These are phyloP conservation scores for Sinodicranocentrus sp. DNA, from an alignment of 2,888 invertebrate genomes.

Conservation along the genomic window DNA sequence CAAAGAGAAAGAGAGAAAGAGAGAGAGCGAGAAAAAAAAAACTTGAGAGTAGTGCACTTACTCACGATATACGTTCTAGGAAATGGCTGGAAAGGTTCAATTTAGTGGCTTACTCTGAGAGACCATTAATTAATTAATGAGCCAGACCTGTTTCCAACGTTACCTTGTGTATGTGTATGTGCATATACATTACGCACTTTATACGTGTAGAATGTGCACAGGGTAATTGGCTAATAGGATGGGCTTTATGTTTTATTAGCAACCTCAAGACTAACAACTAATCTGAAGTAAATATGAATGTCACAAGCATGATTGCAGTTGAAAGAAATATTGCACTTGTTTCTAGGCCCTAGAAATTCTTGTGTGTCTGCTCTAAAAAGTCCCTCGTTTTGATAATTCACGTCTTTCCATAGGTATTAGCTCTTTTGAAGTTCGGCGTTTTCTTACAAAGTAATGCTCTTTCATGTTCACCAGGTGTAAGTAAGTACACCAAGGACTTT, in stretches of 20 bases:
- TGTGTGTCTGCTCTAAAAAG: neutral
- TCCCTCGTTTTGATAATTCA: slow-evolving; percentile 1
- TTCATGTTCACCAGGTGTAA: no score
- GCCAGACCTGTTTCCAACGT: slow-evolving; percentile 23
- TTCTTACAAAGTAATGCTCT: neutral
- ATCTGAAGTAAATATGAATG: slow-evolving; percentile 20
- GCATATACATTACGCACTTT: neutral
- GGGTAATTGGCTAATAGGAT: slow-evolving; percentile 6
- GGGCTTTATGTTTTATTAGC: slow-evolving; percentile 3
- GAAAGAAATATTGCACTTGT: slow-evolving; percentile 21
- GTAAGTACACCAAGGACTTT: no score
- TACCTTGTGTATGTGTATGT: neutral
- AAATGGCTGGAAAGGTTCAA: slow-evolving; percentile 4
- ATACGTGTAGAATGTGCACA: neutral
- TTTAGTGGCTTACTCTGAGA: neutral
- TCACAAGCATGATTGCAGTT: slow-evolving; percentile 19
- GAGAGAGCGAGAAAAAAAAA: no score
- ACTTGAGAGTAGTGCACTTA: no score
- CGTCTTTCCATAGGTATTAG: neutral
- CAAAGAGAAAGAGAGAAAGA: neutral
- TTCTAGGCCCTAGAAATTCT: neutral
- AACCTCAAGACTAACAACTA: neutral
- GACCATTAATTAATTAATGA: slow-evolving; percentile 35
- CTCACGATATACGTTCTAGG: neutral
- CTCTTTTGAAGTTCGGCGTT: slow-evolving; percentile 8